These are phyloP conservation scores for Andinoacara biseriatus DNA, from an alignment of 2,113 vertebrate species.

Conservation along the genomic window DNA sequence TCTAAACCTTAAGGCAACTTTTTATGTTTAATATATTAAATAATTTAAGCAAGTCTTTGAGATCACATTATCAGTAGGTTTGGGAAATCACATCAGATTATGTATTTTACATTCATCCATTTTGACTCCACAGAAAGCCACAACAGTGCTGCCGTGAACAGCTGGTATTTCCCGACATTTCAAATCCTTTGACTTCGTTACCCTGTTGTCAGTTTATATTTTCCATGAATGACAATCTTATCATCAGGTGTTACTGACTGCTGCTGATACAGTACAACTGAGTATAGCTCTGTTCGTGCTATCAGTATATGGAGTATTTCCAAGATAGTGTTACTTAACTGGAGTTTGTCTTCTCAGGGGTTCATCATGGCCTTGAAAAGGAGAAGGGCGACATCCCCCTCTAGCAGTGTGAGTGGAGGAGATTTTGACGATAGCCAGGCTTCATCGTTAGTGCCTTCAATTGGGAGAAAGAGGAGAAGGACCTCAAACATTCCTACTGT, in stretches of 20 bases:
- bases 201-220: not conserved
- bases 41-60: not conserved
- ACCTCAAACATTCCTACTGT: constrained; percentile 94
- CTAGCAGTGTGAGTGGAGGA: constrained; percentile 95
- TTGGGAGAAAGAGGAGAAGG: constrained; percentile 93
- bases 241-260: not conserved
- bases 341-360: constrained; percentile 48
- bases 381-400: constrained; percentile 95
- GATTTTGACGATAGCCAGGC: constrained; percentile 96
- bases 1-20: constrained; percentile 1
- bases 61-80: not conserved
- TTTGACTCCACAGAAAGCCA: not conserved
- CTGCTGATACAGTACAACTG: not conserved
- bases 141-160: not conserved
- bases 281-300: not conserved
- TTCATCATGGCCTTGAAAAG: constrained; percentile 94
- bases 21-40: not conserved
- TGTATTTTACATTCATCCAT: not conserved
- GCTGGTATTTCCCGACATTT: not conserved
- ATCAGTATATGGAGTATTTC: not conserved
- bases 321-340: not conserved
- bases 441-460: constrained; percentile 86
- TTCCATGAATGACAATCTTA: not conserved
- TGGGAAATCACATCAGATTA: not conserved
- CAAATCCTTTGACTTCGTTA: not conserved